Conservation (phyloP, 2,797 vertebrate species). For the Epinephelus awoara region DNA sequence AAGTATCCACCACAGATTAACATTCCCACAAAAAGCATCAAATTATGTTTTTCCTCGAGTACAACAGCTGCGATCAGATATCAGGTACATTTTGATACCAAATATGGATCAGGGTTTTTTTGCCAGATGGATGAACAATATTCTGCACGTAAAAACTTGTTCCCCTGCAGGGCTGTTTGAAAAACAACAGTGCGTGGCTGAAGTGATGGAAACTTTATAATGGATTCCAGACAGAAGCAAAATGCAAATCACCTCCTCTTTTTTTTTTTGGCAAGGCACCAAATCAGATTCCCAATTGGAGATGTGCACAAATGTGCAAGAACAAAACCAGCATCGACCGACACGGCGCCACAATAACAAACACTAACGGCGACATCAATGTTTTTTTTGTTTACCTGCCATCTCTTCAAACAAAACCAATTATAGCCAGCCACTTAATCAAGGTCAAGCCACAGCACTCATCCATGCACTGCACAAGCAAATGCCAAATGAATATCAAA, state of each 20-base stretch:
- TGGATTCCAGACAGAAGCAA: constrained; percentile 11
- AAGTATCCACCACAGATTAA: background rate
- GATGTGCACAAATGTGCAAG: constrained; percentile 18
- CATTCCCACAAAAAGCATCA: background rate
- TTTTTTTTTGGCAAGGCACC: constrained; percentile 6
- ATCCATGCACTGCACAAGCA: background rate
- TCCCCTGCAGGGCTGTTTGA: background rate
- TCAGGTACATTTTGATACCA: background rate
- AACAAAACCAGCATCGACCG: constrained; percentile 30
- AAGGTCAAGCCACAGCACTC: constrained; percentile 37
- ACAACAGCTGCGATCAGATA: background rate
- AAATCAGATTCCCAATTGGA: constrained; percentile 29
- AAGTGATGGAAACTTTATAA: constrained; percentile 16
- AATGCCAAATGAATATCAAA: background rate
- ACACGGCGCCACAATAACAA: background rate
- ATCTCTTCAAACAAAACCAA: constrained; percentile 46
- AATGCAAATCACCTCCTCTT: constrained; percentile 4
- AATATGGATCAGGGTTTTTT: background rate
- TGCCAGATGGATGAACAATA: constrained; percentile 15
- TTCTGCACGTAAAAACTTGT: constrained; percentile 6
- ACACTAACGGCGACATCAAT: constrained; percentile 7
- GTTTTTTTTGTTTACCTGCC: constrained; percentile 30
- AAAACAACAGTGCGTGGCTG: background rate
- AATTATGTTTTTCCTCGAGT: background rate
- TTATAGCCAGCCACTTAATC: constrained; percentile 43